phyloP scores from a whole-genome alignment of 2,888 invertebrate genomes.

The Vannuccia rotundouncinata region DNA sequence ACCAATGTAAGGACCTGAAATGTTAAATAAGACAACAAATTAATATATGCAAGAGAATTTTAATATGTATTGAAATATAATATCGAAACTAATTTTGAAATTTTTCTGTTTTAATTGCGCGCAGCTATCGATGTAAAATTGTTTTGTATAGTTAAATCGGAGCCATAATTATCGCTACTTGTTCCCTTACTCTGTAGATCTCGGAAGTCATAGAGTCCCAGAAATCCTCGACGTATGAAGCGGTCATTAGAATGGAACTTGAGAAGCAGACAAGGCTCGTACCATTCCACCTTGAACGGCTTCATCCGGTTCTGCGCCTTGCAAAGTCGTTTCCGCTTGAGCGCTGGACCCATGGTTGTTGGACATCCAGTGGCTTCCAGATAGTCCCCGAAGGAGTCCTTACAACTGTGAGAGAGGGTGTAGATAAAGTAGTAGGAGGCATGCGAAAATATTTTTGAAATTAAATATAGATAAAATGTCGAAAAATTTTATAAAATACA shows the following conservation, averaged over 20 bases:
- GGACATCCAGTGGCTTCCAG: neutral
- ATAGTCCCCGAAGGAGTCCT: neutral
- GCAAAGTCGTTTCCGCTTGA: neutral
- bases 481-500: too few species aligned
- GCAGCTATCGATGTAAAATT: too few species aligned
- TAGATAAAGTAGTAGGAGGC: too few species aligned
- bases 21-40: too few species aligned
- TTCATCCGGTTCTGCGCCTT: neutral
- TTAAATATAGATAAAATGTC: too few species aligned
- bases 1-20: too few species aligned
- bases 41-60: too few species aligned
- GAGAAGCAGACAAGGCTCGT: neutral
- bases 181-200: neutral
- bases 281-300: neutral
- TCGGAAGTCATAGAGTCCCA: neutral
- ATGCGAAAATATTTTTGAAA: too few species aligned
- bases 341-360: neutral
- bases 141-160: too few species aligned
- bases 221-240: neutral
- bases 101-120: too few species aligned
- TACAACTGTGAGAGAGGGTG: neutral
- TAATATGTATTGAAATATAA: too few species aligned
- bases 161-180: neutral
- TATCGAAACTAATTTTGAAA: too few species aligned
- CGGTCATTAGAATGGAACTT: neutral